Percentiles rank a stretch among this genome's conserved stretches.
Evolutionary conservation across 1,140 invertebrate genomes (phyloP).

Genomic region (Drosophila melanogaster): DNA sequence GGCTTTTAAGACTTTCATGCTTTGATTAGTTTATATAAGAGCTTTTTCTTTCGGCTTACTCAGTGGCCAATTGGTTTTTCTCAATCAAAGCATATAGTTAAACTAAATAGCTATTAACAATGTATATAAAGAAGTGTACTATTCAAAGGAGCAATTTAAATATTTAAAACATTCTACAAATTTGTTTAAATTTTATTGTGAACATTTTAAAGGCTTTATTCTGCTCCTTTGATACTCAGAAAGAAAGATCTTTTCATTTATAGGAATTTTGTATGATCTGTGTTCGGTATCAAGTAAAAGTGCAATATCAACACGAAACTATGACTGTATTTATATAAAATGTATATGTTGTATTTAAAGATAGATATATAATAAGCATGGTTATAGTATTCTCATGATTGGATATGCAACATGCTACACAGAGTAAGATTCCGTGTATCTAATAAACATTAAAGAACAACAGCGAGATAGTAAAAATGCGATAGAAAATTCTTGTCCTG

Average conservation of each 20-base stretch:
- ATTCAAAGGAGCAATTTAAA: neutral
- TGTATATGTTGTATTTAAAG: slow-evolving; percentile 8
- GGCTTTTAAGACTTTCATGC: slow-evolving; percentile 43
- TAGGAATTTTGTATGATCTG: slow-evolving; percentile 5
- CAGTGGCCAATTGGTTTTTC: slow-evolving; percentile 6
- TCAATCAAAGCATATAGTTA: slow-evolving; percentile 26
- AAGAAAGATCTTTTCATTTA: neutral
- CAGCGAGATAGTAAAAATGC: slow-evolving; percentile 43
- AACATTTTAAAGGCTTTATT: slow-evolving; percentile 1
- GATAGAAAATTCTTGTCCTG: slow-evolving; percentile 53
- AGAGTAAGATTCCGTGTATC: slow-evolving; percentile 16
- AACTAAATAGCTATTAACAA: slow-evolving; percentile 22
- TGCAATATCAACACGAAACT: slow-evolving; percentile 37
- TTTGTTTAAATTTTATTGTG: no score
- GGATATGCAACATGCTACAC: slow-evolving; percentile 47
- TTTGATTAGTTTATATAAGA: slow-evolving; percentile 23
- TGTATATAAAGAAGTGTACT: slow-evolving; percentile 2
- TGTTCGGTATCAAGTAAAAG: slow-evolving; percentile 30
- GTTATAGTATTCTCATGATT: slow-evolving; percentile 12
- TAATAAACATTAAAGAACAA: slow-evolving; percentile 53
- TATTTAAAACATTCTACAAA: neutral
- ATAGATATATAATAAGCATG: slow-evolving; percentile 45
- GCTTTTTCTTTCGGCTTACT: neutral
- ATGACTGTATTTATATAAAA: slow-evolving; percentile 17
- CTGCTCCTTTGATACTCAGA: neutral